A percentile compares a stretch with the other conserved stretches of the same genome.
Conservation (phyloP, 2,113 vertebrate species). For the Petromus typicus region DNA sequence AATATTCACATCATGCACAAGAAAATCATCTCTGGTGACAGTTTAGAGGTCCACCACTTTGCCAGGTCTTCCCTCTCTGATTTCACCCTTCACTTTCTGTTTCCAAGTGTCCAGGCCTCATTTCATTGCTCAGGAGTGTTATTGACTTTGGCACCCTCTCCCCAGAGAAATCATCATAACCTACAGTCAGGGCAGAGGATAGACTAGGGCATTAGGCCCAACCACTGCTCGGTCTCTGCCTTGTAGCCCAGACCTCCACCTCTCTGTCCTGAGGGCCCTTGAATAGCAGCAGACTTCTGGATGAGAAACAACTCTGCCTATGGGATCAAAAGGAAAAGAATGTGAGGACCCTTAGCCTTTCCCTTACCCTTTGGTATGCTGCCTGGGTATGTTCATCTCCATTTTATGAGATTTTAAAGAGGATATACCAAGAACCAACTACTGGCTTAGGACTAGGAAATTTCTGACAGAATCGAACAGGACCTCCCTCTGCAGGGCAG, state of each 20-base stretch:
- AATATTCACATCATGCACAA: not conserved
- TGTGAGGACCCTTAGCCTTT: not conserved
- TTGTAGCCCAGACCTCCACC: not conserved
- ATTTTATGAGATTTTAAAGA: not conserved
- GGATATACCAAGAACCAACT: not conserved
- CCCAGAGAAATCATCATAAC: not conserved
- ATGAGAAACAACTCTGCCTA: not conserved
- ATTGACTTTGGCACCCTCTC: fast-evolving
- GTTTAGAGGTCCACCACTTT: fast-evolving
- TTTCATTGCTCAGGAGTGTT: not conserved
- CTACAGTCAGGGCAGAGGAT: not conserved
- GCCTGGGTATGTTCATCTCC: not conserved
- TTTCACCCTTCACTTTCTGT: not conserved
- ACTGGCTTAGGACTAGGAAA: not conserved
- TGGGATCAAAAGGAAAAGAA: not conserved
- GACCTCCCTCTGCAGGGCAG: not conserved
- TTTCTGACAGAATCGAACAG: not conserved
- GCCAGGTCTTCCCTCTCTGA: not conserved
- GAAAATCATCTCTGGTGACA: not conserved
- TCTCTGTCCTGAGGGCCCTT: fast-evolving
- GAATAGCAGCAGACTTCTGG: not conserved
- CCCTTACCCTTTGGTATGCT: not conserved
- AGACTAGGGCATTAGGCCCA: not conserved
- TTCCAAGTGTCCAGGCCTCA: not conserved
- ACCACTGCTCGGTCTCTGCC: not conserved